phyloP scores from a whole-genome alignment of 2,888 invertebrate species.

The Pherbina coryleti region DNA sequence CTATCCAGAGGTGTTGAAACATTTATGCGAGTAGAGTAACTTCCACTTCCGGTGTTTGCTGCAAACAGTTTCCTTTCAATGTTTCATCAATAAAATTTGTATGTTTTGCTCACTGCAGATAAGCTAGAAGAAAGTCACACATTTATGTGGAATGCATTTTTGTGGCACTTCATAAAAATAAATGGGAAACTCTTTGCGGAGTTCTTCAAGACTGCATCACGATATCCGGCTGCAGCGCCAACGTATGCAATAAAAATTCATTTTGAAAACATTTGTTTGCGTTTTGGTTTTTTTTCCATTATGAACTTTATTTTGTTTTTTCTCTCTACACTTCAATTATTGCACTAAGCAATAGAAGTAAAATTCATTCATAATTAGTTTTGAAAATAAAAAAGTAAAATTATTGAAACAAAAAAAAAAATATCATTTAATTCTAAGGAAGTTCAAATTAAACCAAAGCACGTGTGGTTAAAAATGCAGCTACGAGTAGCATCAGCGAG shows the following conservation, averaged over 20 bases:
- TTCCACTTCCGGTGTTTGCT: slow-evolving; percentile 54
- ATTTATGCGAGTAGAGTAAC: slow-evolving; percentile 57
- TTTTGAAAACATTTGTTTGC: not conserved
- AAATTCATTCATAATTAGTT: not conserved
- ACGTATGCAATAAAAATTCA: not conserved
- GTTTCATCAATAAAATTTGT: slow-evolving; percentile 10
- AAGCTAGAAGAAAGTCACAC: slow-evolving; percentile 40
- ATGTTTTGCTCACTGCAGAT: slow-evolving; percentile 5
- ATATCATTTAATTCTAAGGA: not conserved
- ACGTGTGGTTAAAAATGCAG: slow-evolving; percentile 34
- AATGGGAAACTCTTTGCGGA: slow-evolving; percentile 36
- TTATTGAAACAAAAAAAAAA: not conserved
- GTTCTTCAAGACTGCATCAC: slow-evolving; percentile 5
- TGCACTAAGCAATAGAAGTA: not conserved
- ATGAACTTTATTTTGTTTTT: not conserved
- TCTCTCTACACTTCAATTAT: not conserved
- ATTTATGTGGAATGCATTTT: slow-evolving; percentile 47
- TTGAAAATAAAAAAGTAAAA: not conserved
- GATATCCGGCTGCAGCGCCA: slow-evolving; percentile 1
- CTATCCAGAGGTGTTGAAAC: slow-evolving; percentile 58
- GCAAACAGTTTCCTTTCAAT: not conserved
- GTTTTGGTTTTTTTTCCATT: not conserved
- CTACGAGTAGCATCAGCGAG: slow-evolving; percentile 52
- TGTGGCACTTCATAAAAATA: slow-evolving; percentile 61
- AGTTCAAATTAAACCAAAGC: not conserved